Conservation (phyloP, 2,888 invertebrate genomes). For the Ectobius pallidus region DNA sequence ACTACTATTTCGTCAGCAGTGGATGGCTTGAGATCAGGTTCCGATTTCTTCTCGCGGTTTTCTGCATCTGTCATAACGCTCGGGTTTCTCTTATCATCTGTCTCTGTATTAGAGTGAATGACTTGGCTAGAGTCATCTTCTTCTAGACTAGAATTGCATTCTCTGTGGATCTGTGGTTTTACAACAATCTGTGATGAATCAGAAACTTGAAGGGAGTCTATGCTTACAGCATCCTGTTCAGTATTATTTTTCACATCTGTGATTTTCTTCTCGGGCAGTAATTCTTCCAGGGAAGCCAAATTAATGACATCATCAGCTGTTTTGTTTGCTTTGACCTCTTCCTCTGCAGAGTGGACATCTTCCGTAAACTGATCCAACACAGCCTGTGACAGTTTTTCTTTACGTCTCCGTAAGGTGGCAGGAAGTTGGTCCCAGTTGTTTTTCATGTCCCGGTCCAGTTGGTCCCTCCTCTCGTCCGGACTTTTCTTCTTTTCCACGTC, state of each 20-base stretch:
- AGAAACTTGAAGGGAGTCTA: not conserved
- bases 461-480: constrained; percentile 41
- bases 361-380: constrained; percentile 42
- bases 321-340: not conserved
- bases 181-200: constrained; percentile 5
- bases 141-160: constrained; percentile 10
- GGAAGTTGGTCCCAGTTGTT: constrained; percentile 55
- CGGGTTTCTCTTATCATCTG: too few species aligned
- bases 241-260: too few species aligned
- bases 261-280: not conserved
- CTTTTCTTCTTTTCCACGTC: not conserved
- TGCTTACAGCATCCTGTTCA: not conserved
- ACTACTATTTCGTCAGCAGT: too few species aligned
- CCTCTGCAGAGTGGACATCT: not conserved
- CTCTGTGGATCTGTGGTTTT: constrained; percentile 20
- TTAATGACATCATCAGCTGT: not conserved
- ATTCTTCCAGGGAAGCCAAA: not conserved
- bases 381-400: constrained; percentile 42
- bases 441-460: constrained; percentile 43
- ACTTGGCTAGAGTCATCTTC: too few species aligned
- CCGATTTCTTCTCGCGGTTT: too few species aligned
- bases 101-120: too few species aligned
- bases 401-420: constrained; percentile 51
- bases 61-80: too few species aligned
- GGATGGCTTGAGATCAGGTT: too few species aligned